These are phyloP conservation scores for Leptobrachium leishanense DNA, from an alignment of 2,113 vertebrate genomes.

Conservation along the genomic window DNA sequence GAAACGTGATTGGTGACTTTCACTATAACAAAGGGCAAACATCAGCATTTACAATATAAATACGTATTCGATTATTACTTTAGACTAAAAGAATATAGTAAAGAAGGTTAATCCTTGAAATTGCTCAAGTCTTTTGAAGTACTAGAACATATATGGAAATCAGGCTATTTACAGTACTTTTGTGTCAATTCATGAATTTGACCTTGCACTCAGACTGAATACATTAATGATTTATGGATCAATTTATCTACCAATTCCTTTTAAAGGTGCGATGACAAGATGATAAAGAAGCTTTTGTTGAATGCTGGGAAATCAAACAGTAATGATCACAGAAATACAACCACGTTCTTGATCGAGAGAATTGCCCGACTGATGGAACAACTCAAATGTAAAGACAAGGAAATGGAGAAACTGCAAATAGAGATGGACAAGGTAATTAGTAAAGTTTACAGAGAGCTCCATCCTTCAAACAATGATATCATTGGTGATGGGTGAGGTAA, in stretches of 20 bases:
- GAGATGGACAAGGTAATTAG: constrained; percentile 76
- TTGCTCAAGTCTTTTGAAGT: too few relatives aligned
- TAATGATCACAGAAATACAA: constrained; percentile 58
- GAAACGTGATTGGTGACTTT: too few relatives aligned
- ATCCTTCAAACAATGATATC: background rate
- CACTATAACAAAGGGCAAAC: too few relatives aligned
- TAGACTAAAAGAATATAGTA: too few relatives aligned
- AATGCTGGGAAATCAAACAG: constrained; percentile 58
- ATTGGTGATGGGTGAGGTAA: background rate
- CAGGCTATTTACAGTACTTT: too few relatives aligned
- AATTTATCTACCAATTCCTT: background rate
- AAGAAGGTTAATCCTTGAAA: too few relatives aligned
- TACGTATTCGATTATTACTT: too few relatives aligned
- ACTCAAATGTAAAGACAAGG: constrained; percentile 69
- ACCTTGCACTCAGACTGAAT: too few relatives aligned
- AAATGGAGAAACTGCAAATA: constrained; percentile 56
- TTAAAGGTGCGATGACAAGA: constrained; percentile 77
- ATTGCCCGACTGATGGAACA: constrained; percentile 68
- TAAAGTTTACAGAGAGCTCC: too few relatives aligned
- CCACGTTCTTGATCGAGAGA: constrained; percentile 66
- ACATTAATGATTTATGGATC: background rate
- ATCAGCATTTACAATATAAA: too few relatives aligned
- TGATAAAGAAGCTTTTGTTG: constrained; percentile 65
- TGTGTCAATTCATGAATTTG: too few relatives aligned
- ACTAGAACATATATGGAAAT: too few relatives aligned